These are phyloP conservation scores for Ceratina australensis DNA, from an alignment of 1,140 invertebrate species.

Conservation along the genomic window DNA sequence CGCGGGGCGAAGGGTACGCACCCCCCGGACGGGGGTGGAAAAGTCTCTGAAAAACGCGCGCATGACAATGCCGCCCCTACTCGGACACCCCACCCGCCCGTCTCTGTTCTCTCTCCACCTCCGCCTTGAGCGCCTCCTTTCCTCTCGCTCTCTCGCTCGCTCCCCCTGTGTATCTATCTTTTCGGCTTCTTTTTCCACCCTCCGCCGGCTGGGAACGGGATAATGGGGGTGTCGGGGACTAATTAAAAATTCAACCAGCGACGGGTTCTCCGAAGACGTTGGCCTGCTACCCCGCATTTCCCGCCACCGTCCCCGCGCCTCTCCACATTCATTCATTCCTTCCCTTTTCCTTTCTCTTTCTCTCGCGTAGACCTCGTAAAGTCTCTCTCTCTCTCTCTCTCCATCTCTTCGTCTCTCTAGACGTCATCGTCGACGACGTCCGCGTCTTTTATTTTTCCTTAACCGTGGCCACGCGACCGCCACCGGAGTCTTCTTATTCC, in stretches of 20 bases:
- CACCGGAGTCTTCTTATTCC: slow-evolving; percentile 51
- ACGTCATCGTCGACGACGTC: slow-evolving; percentile 37
- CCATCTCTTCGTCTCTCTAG: neutral
- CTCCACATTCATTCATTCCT: slow-evolving; percentile 52
- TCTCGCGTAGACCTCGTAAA: slow-evolving; percentile 18
- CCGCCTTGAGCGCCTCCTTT: slow-evolving; percentile 19
- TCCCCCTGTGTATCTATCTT: neutral
- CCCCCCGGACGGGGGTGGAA: slow-evolving; percentile 73
- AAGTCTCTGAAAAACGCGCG: slow-evolving; percentile 79
- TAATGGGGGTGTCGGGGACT: slow-evolving; percentile 70
- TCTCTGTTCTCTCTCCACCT: slow-evolving; percentile 43
- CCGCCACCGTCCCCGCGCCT: slow-evolving; percentile 37
- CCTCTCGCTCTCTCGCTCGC: neutral
- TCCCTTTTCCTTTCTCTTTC: slow-evolving; percentile 48
- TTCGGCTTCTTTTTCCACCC: slow-evolving; percentile 20
- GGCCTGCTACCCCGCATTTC: slow-evolving; percentile 63
- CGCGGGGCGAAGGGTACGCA: slow-evolving; percentile 44
- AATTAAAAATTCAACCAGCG: slow-evolving; percentile 77
- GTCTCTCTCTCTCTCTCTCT: neutral
- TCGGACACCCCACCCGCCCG: slow-evolving; percentile 53
- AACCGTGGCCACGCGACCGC: slow-evolving; percentile 52
- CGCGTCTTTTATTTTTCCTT: slow-evolving; percentile 53
- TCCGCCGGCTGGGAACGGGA: neutral
- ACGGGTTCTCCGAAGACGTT: slow-evolving; percentile 70
- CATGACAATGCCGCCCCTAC: slow-evolving; percentile 77